Conservation (phyloP, 2,113 vertebrate species). For the Nannobrachium achirus region DNA sequence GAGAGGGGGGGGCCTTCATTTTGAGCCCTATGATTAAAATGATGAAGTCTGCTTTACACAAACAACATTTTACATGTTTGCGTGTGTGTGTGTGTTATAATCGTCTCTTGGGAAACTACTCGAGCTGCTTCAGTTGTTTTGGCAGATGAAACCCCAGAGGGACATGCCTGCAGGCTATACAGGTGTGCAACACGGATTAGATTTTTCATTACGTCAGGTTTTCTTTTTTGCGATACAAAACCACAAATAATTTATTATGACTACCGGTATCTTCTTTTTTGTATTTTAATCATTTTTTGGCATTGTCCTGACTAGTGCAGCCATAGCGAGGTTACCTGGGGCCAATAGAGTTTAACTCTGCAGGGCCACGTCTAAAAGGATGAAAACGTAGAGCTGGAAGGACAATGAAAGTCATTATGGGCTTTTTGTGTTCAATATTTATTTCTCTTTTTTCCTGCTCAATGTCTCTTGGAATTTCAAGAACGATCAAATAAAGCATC, state of each 20-base stretch:
- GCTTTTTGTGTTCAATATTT: too few species aligned
- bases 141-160: neutral
- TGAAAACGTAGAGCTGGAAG: slow-evolving; percentile 13
- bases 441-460: slow-evolving; percentile 46
- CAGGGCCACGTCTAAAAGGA: slow-evolving; percentile 22
- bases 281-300: too few species aligned
- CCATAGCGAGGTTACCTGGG: slow-evolving; percentile 22
- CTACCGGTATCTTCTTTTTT: neutral
- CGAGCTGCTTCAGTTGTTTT: neutral
- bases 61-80: neutral
- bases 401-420: slow-evolving; percentile 2
- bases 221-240: neutral
- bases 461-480: slow-evolving; percentile 54
- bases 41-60: slow-evolving; percentile 38
- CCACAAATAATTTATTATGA: neutral
- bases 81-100: neutral
- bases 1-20: slow-evolving; percentile 23
- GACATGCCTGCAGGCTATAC: neutral
- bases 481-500: slow-evolving; percentile 36
- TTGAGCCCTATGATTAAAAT: slow-evolving; percentile 31
- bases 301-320: neutral
- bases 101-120: neutral
- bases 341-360: slow-evolving; percentile 3
- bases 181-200: neutral
- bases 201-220: neutral